Evolutionary conservation across 2,113 vertebrate genomes (phyloP).

Genomic region (Rhinolophus ferrumequinum): DNA sequence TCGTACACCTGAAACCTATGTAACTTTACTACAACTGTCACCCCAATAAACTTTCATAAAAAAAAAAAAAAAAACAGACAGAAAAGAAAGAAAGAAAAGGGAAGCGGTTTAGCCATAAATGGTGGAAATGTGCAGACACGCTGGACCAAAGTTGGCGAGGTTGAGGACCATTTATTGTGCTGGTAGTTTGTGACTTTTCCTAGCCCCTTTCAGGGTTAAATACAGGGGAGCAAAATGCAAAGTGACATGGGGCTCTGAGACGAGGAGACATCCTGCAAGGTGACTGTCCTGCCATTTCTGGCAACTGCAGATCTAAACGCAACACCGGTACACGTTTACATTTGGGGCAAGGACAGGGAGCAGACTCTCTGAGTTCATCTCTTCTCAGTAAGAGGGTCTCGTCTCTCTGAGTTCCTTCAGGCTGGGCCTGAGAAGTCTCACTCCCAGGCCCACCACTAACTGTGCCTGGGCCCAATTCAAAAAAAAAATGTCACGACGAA

Average conservation of each 20-base stretch:
- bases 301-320: fast-evolving
- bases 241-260: background rate
- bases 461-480: background rate
- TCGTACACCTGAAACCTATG: no score
- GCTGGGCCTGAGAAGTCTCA: background rate
- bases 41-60: no score
- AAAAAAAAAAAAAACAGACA: no score
- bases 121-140: fast-evolving
- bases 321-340: fast-evolving
- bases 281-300: background rate
- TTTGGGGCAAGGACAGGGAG: fast-evolving
- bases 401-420: background rate
- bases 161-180: background rate
- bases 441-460: background rate
- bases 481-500: background rate
- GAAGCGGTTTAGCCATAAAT: background rate
- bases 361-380: fast-evolving
- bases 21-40: no score
- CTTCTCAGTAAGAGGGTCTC: background rate
- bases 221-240: background rate
- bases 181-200: background rate
- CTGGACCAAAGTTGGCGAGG: background rate
- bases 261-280: background rate
- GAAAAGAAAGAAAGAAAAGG: background rate
- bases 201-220: background rate